Evolutionary conservation across 2,797 vertebrate genomes (phyloP), one percentile per base, ranked within the genome.

Genomic region (Protonibea diacanthus): DNA sequence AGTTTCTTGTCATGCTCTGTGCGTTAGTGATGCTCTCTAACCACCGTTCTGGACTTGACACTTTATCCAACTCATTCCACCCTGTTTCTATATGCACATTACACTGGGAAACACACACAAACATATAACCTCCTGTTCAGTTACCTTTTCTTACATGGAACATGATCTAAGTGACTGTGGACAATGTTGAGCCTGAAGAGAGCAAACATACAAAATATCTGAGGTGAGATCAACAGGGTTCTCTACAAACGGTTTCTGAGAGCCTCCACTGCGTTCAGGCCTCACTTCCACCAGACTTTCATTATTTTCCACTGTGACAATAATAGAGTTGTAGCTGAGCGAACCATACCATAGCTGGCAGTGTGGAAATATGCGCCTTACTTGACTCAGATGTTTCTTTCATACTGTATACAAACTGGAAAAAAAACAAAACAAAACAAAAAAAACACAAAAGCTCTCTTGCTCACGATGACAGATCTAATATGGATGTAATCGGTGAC

Each of bases 301-400:
- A 68, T 66, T 74, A 74, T 57, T 55, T 62, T 62, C 25, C 0
- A 74, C 47, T 51, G 20, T 56, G 53, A 47, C 11, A 75, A 20
- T 42, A 20, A 9, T 4, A 48, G 21, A 25, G 42, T 15, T 64
- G 2, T 18, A 25, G 8, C 13, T 53, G 55, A 60, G 55, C 2
- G 18, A 49, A 11, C 17, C 5, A 2, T 38, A 48, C n/a, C 29
- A 49, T 44, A 64, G 38, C 6, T 49, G 29, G 42, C 42, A 29
- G 33, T 23, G 20, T 65, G 27, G n/a, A 47, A 38, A 9, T 44
- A 12, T 38, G 33, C 9, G 33, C 33, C 7, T 38, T 38, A 38
- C 33, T 38, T 38, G 33, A 38, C 33, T 38, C 29, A 42, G 3
- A 42, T 3, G 40, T 10, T 42, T 42, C 40, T 42, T 42, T 42